Evolutionary conservation across 1,140 invertebrate genomes (phyloP).

Genomic region (Holotrichia oblita): DNA sequence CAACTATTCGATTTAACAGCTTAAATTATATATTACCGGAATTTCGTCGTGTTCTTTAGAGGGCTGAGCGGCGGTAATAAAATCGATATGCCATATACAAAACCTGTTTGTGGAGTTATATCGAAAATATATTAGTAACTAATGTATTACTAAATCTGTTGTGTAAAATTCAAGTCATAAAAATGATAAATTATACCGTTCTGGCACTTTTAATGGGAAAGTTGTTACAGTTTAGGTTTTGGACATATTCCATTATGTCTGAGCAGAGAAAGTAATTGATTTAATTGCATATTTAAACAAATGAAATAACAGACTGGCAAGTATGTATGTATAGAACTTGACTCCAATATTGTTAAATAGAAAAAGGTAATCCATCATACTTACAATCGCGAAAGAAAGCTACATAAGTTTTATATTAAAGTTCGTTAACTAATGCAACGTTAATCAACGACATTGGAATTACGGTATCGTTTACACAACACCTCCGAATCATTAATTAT

Average conservation of each 20-base stretch:
- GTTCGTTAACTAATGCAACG: not conserved
- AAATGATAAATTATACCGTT: constrained; percentile 27
- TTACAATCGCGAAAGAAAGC: constrained; percentile 9
- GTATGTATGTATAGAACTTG: not conserved
- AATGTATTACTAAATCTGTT: not conserved
- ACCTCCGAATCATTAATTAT: not conserved
- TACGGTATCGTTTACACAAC: not conserved
- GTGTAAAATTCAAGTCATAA: constrained; percentile 9
- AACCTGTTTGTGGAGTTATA: constrained; percentile 3
- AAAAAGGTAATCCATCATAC: constrained; percentile 20
- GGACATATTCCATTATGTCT: constrained; percentile 33
- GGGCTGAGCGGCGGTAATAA: not conserved
- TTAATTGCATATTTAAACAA: constrained; percentile 33
- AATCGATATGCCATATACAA: constrained; percentile 17
- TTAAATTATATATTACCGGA: constrained; percentile 4
- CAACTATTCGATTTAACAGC: not conserved
- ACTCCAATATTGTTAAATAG: constrained; percentile 12
- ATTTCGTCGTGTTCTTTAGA: not conserved
- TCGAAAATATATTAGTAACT: not conserved
- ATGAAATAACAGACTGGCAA: constrained; percentile 10
- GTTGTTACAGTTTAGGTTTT: constrained; percentile 31
- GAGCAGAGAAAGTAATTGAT: constrained; percentile 32
- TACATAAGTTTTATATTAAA: not conserved
- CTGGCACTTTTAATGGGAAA: constrained; percentile 22
- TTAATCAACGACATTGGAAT: not conserved